Conservation (phyloP, 2,888 invertebrate species). For the Spisula solida region DNA sequence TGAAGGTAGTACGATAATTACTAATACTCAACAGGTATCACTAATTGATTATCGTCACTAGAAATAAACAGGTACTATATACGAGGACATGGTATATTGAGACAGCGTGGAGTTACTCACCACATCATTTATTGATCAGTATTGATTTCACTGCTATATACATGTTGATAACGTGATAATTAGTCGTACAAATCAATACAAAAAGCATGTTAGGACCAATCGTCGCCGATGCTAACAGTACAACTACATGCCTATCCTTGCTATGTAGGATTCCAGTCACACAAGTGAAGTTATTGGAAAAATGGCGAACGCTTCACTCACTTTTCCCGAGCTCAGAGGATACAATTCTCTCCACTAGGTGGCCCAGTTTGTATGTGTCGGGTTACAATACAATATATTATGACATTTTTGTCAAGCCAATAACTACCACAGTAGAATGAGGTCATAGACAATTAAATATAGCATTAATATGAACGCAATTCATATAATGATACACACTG, state of each 20-base stretch:
- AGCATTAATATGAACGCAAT: constrained; percentile 6
- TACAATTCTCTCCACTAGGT: constrained; percentile 34
- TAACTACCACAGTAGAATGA: background rate
- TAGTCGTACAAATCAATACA: constrained; percentile 43
- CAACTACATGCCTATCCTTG: constrained; percentile 29
- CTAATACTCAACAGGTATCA: background rate
- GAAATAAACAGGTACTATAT: background rate
- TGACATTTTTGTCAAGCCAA: constrained; percentile 10
- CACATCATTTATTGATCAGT: constrained; percentile 39
- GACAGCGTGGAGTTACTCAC: constrained; percentile 40
- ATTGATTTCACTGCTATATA: constrained; percentile 45
- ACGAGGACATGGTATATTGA: background rate
- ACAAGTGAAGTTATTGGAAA: constrained; percentile 44
- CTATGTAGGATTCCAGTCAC: constrained; percentile 11
- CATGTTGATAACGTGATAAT: constrained; percentile 45
- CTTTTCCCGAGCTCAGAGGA: constrained; percentile 23
- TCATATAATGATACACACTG: constrained; percentile 17
- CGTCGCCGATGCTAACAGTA: constrained; percentile 7
- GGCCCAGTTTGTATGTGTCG: constrained; percentile 28
- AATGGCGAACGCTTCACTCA: constrained; percentile 24
- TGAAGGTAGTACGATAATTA: background rate
- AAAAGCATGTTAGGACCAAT: constrained; percentile 46
- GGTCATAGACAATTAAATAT: constrained; percentile 14
- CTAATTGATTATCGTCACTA: background rate
- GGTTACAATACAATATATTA: constrained; percentile 3